A percentile compares a stretch with the other conserved stretches of the same genome.
These are phyloP conservation scores for Cosmia trapezina DNA, from an alignment of 2,888 invertebrate genomes.

Conservation along the genomic window DNA sequence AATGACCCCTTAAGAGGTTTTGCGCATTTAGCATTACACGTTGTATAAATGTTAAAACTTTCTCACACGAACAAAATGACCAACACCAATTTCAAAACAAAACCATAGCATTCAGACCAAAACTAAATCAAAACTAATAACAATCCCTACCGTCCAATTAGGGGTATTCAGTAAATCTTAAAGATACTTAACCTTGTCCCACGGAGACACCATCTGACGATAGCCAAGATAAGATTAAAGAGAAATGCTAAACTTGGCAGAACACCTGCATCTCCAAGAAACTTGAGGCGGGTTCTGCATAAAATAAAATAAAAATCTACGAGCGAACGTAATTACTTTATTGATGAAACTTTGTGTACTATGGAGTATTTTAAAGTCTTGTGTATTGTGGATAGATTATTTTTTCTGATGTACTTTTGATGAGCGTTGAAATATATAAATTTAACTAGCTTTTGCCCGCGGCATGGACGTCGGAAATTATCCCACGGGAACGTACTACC, in stretches of 20 bases:
- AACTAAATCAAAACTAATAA: constrained; percentile 18
- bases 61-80: neutral
- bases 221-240: constrained; percentile 41
- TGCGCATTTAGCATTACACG: too few relatives aligned
- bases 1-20: too few relatives aligned
- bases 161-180: constrained; percentile 22
- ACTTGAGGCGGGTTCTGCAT: constrained; percentile 8
- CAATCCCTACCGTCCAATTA: constrained; percentile 32
- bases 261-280: constrained; percentile 53
- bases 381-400: neutral
- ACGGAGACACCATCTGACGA: constrained; percentile 47
- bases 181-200: constrained; percentile 33
- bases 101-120: constrained; percentile 5
- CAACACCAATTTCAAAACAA: neutral
- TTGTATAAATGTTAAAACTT: too few relatives aligned
- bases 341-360: constrained; percentile 23
- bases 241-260: constrained; percentile 48
- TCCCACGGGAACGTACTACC: too few relatives aligned
- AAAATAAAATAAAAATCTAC: constrained; percentile 33
- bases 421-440: neutral
- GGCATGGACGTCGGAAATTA: too few relatives aligned
- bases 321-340: constrained; percentile 19
- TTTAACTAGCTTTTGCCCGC: too few relatives aligned
- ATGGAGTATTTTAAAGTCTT: neutral
- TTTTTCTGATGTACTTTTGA: neutral